Evolutionary conservation across 1,140 invertebrate genomes (phyloP).

Genomic region (Uloborus diversus): DNA sequence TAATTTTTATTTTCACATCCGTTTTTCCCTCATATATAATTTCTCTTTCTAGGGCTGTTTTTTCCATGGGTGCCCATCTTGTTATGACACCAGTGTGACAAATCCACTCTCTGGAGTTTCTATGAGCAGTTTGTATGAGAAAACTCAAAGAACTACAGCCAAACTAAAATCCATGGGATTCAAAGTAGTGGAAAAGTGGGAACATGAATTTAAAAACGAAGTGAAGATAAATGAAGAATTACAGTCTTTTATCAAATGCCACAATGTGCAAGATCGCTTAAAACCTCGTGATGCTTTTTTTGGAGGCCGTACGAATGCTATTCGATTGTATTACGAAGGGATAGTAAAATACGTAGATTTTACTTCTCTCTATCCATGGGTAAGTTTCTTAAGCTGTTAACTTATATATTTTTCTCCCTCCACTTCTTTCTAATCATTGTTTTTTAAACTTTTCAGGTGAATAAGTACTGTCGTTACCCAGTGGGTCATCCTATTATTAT

Average conservation of each 20-base stretch:
- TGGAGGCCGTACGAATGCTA: neutral
- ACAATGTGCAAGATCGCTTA: neutral
- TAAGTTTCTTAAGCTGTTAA: neutral
- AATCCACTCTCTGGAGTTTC: neutral
- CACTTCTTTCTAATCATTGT: too few relatives aligned
- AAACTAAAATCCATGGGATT: neutral
- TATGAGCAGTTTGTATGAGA: neutral
- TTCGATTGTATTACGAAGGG: neutral
- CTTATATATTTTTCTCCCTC: neutral
- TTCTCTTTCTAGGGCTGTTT: neutral
- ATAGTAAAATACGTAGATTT: too few relatives aligned
- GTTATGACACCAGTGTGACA: neutral
- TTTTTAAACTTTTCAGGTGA: too few relatives aligned
- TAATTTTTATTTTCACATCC: neutral
- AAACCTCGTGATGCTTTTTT: constrained; percentile 1
- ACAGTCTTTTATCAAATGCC: neutral
- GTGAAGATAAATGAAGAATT: neutral
- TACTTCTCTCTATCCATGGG: neutral
- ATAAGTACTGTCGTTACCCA: neutral
- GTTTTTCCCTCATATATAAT: too few relatives aligned
- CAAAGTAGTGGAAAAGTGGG: neutral
- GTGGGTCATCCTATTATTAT: neutral
- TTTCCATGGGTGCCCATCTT: neutral
- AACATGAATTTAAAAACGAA: neutral
- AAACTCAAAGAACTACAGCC: neutral